phyloP scores from a whole-genome alignment of 2,888 invertebrate species.

The Folsomia candida region DNA sequence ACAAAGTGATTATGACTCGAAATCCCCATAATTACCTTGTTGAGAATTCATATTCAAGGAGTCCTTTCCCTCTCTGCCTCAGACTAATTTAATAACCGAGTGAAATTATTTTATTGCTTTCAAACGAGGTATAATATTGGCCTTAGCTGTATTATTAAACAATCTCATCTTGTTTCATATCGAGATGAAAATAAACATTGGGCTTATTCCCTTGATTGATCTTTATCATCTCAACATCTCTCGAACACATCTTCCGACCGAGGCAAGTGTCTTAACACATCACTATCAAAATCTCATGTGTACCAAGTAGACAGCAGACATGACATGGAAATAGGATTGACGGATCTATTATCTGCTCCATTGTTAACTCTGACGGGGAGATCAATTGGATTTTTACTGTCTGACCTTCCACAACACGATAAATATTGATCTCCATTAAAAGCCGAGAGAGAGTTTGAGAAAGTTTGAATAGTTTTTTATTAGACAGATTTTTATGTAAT shows the following conservation, averaged over 20 bases:
- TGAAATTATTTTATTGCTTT: no score
- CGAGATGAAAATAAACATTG: no score
- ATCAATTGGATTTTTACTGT: constrained; percentile 10
- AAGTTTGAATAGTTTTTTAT: no score
- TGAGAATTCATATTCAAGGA: not conserved
- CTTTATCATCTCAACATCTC: no score
- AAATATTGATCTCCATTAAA: no score
- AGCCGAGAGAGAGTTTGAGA: no score
- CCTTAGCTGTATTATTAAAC: no score
- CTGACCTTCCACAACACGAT: constrained; percentile 6
- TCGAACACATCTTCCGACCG: no score
- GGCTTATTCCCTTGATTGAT: constrained; percentile 8
- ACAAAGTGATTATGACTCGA: not conserved
- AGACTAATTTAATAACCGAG: constrained; percentile 3
- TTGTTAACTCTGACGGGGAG: not conserved
- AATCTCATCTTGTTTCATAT: no score
- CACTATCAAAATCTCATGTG: not conserved
- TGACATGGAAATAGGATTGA: not conserved
- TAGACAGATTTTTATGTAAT: no score
- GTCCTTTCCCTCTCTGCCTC: not conserved
- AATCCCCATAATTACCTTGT: constrained; percentile 6
- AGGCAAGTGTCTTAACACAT: no score
- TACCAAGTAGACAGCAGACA: not conserved
- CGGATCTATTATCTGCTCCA: not conserved
- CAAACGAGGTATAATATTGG: no score